Base-by-base conservation (phyloP, 2,113 vertebrate species). In the Astur gentilis region DNA sequence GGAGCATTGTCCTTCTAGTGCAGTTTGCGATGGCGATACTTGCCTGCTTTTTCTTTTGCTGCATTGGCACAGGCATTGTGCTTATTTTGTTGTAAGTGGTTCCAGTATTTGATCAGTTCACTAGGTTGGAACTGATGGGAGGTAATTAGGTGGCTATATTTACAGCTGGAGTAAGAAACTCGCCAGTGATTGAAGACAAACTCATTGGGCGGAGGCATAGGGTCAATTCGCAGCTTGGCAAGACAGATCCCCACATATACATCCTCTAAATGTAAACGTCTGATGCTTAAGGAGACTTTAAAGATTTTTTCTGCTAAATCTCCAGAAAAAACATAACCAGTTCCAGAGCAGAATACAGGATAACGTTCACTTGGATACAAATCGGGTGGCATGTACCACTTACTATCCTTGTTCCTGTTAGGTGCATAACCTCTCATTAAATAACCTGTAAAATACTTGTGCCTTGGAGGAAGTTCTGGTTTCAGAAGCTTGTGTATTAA, bases 171-270 rank as follows among this genome's bases (percentile, higher is more conserved):
- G 77, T 99, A 99, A 96, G 99, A 98, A 96, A 99, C 99, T 89
- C 99, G 97, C 99, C 99, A 99, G 98, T 99, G 99, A 97, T 99
- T 99, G 98, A 99, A 99, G 71, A 99, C 98, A 95, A 99, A 99
- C 82, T 99, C 98, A 9, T 99, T 99, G 95, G 99, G 98, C 6
- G 99, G 99, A 66, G 99, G 98, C 58, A 97, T 98, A 40, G 99
- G 99, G 95, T 99, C 99, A 45, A 99, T 98, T 81, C 98, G 97
- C 78, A 99, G 94, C 96, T 99, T 99, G 89, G 99, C 99, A 27
- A 99, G 98, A 80, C 99, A 99, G 92, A 99, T 98, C 54, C 99
- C 99, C 67, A 99, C 99, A 3, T 99, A 99, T 16, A 99, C 99
- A 7, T 99, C 99, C 97, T 99, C 99, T 91, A 99, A 97, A 83